These are phyloP conservation scores for Drosophila longiperda DNA, from an alignment of 2,888 invertebrate genomes.

Conservation along the genomic window DNA sequence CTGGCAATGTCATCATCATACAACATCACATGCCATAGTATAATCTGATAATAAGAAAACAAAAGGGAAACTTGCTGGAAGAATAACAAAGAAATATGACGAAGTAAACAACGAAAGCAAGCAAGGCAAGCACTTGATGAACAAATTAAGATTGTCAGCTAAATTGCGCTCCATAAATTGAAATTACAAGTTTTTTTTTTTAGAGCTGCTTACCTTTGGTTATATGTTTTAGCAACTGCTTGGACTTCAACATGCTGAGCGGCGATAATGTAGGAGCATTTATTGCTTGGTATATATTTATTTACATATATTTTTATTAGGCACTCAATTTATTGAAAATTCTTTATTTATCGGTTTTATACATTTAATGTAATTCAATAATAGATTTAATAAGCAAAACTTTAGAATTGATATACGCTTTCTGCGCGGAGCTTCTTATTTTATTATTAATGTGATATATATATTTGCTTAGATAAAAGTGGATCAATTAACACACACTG, in stretches of 20 bases:
- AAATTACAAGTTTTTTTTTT: neutral
- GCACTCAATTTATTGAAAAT: slow-evolving; percentile 20
- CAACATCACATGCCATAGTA: slow-evolving; percentile 32
- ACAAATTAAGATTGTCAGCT: slow-evolving; percentile 4
- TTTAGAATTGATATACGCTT: slow-evolving; percentile 1
- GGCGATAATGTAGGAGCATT: slow-evolving; percentile 38
- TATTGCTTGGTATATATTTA: slow-evolving; percentile 14
- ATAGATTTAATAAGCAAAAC: neutral
- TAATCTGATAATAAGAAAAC: slow-evolving; percentile 37
- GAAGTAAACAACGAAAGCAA: slow-evolving; percentile 27
- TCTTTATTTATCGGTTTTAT: slow-evolving; percentile 14
- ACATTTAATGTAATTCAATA: slow-evolving; percentile 11
- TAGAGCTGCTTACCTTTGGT: slow-evolving; percentile 69
- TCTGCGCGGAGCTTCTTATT: slow-evolving; percentile 4
- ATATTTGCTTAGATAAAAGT: slow-evolving; percentile 20
- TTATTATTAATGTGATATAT: slow-evolving; percentile 11
- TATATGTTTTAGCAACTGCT: slow-evolving; percentile 69
- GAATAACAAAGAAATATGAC: slow-evolving; percentile 17
- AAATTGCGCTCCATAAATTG: slow-evolving; percentile 31
- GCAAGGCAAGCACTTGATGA: neutral
- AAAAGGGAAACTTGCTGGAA: slow-evolving; percentile 37
- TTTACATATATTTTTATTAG: slow-evolving; percentile 2
- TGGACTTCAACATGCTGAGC: slow-evolving; percentile 78
- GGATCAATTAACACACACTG: slow-evolving; percentile 22
- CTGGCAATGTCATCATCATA: slow-evolving; percentile 11